Percentiles rank a stretch among this genome's conserved stretches.
phyloP scores from a whole-genome alignment of 2,113 vertebrate species.

The Plecturocebus donacophilus region DNA sequence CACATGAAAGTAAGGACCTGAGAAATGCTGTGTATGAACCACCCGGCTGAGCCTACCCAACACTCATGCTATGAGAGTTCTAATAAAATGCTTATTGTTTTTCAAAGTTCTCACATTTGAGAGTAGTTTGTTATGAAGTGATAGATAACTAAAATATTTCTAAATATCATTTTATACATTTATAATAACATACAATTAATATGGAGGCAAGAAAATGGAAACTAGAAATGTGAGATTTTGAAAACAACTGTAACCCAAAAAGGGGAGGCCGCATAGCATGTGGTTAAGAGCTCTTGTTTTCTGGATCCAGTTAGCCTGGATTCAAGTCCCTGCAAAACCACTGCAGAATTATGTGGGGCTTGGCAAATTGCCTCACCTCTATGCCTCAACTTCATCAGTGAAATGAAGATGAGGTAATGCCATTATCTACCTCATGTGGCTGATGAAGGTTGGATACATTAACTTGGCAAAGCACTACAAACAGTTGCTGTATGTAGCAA shows the following conservation, averaged over 20 bases:
- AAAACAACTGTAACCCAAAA: neutral
- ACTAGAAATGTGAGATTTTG: neutral
- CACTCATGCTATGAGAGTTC: neutral
- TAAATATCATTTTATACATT: neutral
- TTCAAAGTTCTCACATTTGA: neutral
- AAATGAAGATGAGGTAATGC: neutral
- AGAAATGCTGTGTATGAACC: neutral
- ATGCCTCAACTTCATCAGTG: neutral
- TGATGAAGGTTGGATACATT: neutral
- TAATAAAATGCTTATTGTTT: neutral
- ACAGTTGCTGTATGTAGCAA: neutral
- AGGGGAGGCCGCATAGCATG: neutral
- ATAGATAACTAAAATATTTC: neutral
- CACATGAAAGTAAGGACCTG: too few species aligned
- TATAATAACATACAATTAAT: neutral
- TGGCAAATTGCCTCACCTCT: neutral
- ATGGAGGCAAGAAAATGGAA: neutral
- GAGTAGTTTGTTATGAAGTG: too few species aligned
- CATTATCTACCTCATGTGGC: neutral
- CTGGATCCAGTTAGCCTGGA: neutral
- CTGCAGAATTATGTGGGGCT: neutral
- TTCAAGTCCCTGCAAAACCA: neutral
- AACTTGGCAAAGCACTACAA: neutral
- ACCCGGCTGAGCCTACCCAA: neutral
- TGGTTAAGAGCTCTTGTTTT: neutral